Evolutionary conservation across 2,888 invertebrate species (phyloP).

Genomic region (Pimpla rufipes): DNA sequence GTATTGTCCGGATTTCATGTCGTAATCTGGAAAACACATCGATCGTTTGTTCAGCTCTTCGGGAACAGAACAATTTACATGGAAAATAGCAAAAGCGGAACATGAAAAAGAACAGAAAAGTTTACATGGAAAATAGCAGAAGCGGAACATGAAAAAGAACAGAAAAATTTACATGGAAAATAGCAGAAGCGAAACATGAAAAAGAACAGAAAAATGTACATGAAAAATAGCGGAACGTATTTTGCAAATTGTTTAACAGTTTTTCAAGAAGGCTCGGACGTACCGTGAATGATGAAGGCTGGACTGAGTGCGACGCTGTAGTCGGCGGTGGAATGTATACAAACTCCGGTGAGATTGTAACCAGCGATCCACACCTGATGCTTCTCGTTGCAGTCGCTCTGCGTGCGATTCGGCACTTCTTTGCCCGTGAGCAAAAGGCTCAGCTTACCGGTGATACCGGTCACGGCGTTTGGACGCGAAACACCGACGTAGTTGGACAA

Average conservation of each 20-base stretch:
- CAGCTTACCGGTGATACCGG: conserved; percentile 88
- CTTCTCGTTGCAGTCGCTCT: conserved; percentile 82
- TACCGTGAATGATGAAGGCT: conserved; percentile 92
- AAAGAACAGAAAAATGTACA: too few relatives aligned
- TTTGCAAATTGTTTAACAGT: too few relatives aligned
- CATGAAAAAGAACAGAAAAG: too few relatives aligned
- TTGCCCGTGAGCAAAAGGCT: conserved; percentile 89
- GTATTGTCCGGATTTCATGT: conserved; percentile 91
- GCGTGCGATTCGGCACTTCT: conserved; percentile 85
- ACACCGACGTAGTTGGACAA: conserved; percentile 89
- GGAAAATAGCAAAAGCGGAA: too few relatives aligned
- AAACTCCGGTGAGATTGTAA: conserved; percentile 89
- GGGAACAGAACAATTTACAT: too few relatives aligned
- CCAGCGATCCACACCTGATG: conserved; percentile 88
- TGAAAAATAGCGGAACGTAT: too few relatives aligned
- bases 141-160: too few relatives aligned
- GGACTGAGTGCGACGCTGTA: conserved; percentile 92
- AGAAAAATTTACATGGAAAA: too few relatives aligned
- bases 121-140: too few relatives aligned
- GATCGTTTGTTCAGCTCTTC: not conserved
- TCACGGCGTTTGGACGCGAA: conserved; percentile 86
- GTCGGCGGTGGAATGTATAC: conserved; percentile 91
- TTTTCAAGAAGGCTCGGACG: too few relatives aligned
- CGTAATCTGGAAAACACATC: conserved; percentile 88
- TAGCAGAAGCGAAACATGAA: too few relatives aligned